Percentiles rank a stretch among this genome's conserved stretches.
These are phyloP conservation scores for Brachionus calyciflorus DNA, from an alignment of 1,140 invertebrate genomes.

Conservation along the genomic window DNA sequence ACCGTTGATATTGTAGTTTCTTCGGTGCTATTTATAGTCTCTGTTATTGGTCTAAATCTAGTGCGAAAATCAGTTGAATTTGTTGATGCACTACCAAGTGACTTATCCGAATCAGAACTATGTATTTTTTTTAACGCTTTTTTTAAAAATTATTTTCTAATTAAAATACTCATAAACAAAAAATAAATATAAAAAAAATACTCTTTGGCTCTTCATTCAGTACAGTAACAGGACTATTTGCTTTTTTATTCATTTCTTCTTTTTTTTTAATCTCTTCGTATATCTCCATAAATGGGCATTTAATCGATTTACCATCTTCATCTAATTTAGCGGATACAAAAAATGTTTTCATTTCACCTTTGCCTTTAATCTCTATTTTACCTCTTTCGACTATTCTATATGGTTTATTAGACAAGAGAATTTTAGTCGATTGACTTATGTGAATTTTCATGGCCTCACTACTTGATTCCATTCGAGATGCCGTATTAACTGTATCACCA, in stretches of 20 bases:
- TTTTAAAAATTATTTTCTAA: background rate
- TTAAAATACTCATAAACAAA: background rate
- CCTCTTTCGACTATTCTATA: slow-evolving; percentile 75
- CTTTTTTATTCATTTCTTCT: background rate
- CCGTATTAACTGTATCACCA: slow-evolving; percentile 84
- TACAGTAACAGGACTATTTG: background rate
- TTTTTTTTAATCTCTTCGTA: slow-evolving; percentile 22
- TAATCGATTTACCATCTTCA: slow-evolving; percentile 11
- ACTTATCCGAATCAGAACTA: background rate
- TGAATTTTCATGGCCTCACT: slow-evolving; percentile 79
- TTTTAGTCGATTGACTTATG: slow-evolving; percentile 80
- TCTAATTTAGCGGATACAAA: slow-evolving; percentile 56
- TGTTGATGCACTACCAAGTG: background rate
- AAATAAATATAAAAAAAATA: background rate
- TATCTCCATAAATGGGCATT: slow-evolving; percentile 28
- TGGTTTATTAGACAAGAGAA: slow-evolving; percentile 68
- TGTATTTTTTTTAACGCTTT: background rate
- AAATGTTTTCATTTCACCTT: slow-evolving; percentile 86
- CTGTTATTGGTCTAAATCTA: background rate
- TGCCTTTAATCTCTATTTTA: slow-evolving; percentile 60
- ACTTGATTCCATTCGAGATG: slow-evolving; percentile 24
- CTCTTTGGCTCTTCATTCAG: background rate
- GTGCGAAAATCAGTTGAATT: background rate
- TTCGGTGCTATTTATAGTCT: background rate
- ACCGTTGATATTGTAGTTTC: background rate